Base-by-base conservation (phyloP, 2,888 invertebrate species). In the Drosophila neonasuta region DNA sequence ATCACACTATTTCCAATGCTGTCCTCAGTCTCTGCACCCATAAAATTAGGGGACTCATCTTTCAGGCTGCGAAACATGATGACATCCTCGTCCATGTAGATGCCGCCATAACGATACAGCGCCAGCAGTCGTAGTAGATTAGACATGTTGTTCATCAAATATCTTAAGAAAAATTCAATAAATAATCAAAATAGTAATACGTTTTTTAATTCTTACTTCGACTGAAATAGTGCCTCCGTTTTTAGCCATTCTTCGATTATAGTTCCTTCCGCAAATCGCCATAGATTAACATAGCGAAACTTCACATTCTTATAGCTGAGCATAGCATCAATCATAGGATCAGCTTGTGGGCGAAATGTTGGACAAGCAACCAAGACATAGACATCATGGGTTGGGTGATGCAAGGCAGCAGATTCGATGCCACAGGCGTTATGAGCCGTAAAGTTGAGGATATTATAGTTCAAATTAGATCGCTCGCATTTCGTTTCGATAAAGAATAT, bases 321-420 rank as follows among this genome's bases (percentile, higher is more conserved):
- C 45, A 55, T 32, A 1, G 55, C 55, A 10, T 87, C 79, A 1
- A 90, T 50, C 4, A 89, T 9, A 0, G 80, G 79, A 54, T 32
- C 7, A 1, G 24, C 13, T 13, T 36, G 10, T 1, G n/a, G 32
- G 13, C 20, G 32, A 6, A 29, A 7, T 5, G 44, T 56, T 34
- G 45, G 55, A 10, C 45, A 45, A 3, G 55, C 55, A 9, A 45
- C 32, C 6, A 90, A 65, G 20, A 89, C 87, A 68, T 82, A 90
- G 20, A 90, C 64, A 50, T 86, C 79, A 5, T 74, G 74, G 45
- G 79, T 74, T 9, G 89, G 85, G 76, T 90, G 89, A 39, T 75
- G 72, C 13, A 85, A 62, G 1, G 90, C 90, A 2, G 90, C 85
- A 0, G 89, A 89, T 77, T 90, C 90, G 20, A 90, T 82, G 2